Evolutionary conservation across 2,888 invertebrate genomes (phyloP).

Genomic region (Trichacis sp.): DNA sequence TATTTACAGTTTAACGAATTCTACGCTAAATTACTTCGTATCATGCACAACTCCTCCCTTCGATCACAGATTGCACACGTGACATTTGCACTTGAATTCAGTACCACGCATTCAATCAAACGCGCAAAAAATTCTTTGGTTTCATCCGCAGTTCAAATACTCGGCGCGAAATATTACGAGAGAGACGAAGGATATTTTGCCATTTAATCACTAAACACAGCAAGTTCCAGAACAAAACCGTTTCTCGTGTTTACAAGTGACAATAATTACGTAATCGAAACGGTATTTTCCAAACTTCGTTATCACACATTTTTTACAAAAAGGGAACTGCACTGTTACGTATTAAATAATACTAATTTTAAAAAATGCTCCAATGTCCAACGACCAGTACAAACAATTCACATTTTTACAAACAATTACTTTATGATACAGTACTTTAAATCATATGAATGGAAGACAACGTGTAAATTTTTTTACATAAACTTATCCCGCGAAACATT

Average conservation of each 20-base stretch:
- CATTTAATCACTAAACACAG: background rate
- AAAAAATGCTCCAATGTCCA: too few relatives aligned
- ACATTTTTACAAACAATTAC: background rate
- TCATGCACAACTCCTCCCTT: background rate
- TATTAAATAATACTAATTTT: too few relatives aligned
- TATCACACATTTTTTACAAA: too few relatives aligned
- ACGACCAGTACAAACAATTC: background rate
- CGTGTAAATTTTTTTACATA: background rate
- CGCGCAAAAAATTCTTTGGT: background rate
- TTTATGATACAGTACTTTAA: background rate
- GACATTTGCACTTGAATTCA: slow-evolving; percentile 11
- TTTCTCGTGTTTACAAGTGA: too few relatives aligned
- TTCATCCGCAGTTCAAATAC: background rate
- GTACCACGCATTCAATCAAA: slow-evolving; percentile 5
- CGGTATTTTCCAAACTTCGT: too few relatives aligned
- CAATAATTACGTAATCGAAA: too few relatives aligned
- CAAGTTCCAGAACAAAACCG: background rate
- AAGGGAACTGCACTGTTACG: too few relatives aligned
- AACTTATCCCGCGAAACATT: background rate
- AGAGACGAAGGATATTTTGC: background rate
- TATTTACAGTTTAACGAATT: background rate
- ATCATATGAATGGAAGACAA: slow-evolving; percentile 3
- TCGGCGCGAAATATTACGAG: background rate
- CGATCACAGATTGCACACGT: slow-evolving; percentile 4
- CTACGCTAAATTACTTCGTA: background rate